Evolutionary conservation across 2,113 vertebrate genomes (phyloP).

Genomic region (Phocoena phocoena): DNA sequence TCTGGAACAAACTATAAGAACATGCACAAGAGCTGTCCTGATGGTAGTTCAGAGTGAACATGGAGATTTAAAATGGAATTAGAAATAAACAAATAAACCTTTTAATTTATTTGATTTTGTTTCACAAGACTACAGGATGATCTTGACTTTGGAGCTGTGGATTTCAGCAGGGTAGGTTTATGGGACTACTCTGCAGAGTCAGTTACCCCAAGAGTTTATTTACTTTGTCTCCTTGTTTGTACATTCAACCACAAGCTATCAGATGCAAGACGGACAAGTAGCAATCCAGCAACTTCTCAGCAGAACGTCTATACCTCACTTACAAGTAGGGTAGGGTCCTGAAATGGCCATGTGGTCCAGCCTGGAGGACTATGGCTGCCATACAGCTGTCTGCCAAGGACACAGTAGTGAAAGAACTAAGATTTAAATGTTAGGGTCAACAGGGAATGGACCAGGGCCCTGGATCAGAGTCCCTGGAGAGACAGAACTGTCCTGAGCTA

Average conservation of each 20-base stretch:
- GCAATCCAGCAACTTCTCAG: neutral
- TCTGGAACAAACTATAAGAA: neutral
- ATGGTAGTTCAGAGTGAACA: neutral
- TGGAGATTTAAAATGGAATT: neutral
- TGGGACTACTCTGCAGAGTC: constrained; percentile 49
- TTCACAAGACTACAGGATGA: neutral
- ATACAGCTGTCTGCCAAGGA: neutral
- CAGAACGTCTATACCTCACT: neutral
- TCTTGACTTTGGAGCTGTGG: constrained; percentile 21
- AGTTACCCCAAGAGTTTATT: constrained; percentile 71
- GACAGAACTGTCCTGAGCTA: neutral
- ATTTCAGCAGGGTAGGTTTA: constrained; percentile 43
- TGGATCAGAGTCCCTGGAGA: neutral
- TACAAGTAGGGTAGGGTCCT: neutral
- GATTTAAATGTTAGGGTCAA: neutral
- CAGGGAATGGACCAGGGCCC: neutral
- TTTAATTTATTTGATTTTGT: neutral
- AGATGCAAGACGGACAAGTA: neutral
- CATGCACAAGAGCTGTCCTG: neutral
- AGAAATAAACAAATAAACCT: neutral
- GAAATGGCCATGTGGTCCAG: neutral
- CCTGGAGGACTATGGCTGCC: neutral
- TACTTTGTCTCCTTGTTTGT: constrained; percentile 69
- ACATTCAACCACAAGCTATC: constrained; percentile 63
- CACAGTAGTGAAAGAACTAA: neutral